These are phyloP conservation scores for Lynx canadensis DNA, from an alignment of 2,113 vertebrate genomes.

Conservation along the genomic window DNA sequence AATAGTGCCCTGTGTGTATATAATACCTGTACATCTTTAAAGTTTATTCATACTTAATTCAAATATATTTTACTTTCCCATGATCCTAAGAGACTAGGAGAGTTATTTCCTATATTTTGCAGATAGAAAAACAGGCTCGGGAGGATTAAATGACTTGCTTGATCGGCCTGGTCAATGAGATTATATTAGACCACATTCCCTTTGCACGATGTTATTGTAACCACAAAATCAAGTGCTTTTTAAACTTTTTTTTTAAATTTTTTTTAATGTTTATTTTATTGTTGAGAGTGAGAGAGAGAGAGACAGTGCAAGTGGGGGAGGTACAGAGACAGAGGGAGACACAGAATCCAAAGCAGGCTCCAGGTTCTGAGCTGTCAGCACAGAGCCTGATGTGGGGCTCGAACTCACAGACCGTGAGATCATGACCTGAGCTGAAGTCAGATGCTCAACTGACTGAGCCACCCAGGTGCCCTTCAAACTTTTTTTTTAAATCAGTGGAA, in stretches of 20 bases:
- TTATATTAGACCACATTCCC: neutral
- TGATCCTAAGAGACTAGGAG: neutral
- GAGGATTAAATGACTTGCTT: neutral
- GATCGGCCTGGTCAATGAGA: neutral
- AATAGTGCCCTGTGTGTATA: neutral
- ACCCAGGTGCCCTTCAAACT: neutral
- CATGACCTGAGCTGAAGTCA: no score
- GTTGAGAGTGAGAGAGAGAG: no score
- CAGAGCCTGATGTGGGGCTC: no score
- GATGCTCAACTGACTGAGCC: no score
- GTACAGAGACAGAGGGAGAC: no score
- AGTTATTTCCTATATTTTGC: neutral
- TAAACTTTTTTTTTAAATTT: fast-evolving
- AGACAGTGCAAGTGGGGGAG: no score
- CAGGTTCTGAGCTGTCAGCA: no score
- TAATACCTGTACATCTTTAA: neutral
- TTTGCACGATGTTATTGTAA: neutral
- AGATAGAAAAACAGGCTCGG: neutral
- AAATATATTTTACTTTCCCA: neutral
- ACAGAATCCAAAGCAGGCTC: no score
- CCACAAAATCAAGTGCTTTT: neutral
- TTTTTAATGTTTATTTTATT: no score
- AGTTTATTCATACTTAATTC: neutral
- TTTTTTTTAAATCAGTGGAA: neutral
- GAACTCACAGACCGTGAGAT: no score